A percentile compares a stretch with the other conserved stretches of the same genome.
Conservation (phyloP, 2,888 invertebrate species). For the Meiosimyza platycephala region DNA sequence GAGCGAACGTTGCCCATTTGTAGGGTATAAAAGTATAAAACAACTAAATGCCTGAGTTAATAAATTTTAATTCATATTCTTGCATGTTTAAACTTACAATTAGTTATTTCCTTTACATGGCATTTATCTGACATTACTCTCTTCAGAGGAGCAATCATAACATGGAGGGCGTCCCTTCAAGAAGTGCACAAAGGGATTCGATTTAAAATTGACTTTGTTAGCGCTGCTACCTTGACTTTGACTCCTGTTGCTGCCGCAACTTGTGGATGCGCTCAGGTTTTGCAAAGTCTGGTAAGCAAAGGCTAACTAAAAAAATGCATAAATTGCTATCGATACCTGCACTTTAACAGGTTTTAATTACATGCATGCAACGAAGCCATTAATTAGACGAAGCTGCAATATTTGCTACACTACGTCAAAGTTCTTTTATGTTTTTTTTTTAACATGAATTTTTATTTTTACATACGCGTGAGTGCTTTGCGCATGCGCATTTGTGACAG, state of each 20-base stretch:
- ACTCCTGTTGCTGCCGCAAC: background rate
- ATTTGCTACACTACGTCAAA: background rate
- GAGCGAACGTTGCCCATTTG: too few species aligned
- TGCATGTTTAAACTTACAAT: slow-evolving; percentile 8
- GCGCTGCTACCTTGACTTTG: background rate
- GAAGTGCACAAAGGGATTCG: background rate
- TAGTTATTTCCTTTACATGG: slow-evolving; percentile 1
- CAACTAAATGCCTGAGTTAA: background rate
- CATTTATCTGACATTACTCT: background rate
- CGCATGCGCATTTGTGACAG: too few species aligned
- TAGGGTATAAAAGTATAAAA: too few species aligned
- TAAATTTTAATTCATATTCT: slow-evolving; percentile 8
- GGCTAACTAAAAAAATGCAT: slow-evolving; percentile 8
- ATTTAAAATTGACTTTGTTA: background rate
- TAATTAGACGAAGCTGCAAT: slow-evolving; percentile 6
- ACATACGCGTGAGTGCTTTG: background rate
- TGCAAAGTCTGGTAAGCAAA: background rate
- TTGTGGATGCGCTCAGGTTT: background rate
- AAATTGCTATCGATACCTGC: slow-evolving; percentile 13
- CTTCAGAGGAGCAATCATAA: background rate
- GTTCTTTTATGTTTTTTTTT: background rate
- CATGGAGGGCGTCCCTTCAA: slow-evolving; percentile 7
- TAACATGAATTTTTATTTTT: slow-evolving; percentile 1
- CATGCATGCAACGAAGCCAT: slow-evolving; percentile 22
- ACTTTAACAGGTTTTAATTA: slow-evolving; percentile 16